Evolutionary conservation across 2,888 invertebrate genomes (phyloP).

Genomic region (Drosophila demipolita): DNA sequence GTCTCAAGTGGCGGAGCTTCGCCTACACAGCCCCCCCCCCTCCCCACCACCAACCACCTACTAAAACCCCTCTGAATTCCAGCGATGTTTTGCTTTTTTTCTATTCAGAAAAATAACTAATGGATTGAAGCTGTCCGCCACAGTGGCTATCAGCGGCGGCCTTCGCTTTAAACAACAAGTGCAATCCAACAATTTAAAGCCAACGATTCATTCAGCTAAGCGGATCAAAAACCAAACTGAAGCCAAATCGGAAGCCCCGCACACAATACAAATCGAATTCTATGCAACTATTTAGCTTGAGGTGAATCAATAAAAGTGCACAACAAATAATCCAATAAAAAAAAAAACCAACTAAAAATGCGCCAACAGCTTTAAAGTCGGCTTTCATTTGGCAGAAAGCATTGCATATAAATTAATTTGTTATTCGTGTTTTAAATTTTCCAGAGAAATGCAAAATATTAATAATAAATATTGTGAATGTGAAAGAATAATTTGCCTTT

Average conservation of each 20-base stretch:
- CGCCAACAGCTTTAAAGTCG: neutral
- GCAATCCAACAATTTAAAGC: neutral
- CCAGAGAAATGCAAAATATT: neutral
- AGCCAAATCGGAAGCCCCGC: constrained; percentile 1
- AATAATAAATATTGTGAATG: neutral
- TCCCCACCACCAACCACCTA: neutral
- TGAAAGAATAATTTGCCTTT: neutral
- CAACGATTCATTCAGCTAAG: neutral
- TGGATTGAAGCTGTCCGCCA: constrained; percentile 44
- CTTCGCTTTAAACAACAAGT: constrained; percentile 16
- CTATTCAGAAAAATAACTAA: constrained; percentile 50
- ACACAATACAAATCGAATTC: constrained; percentile 11
- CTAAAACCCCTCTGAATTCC: neutral
- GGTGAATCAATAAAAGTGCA: constrained; percentile 23
- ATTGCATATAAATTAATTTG: neutral
- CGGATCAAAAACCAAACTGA: constrained; percentile 1
- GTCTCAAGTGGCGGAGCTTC: constrained; percentile 54
- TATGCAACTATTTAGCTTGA: constrained; percentile 16
- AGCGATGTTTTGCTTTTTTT: neutral
- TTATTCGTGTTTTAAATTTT: neutral
- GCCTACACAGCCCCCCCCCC: neutral
- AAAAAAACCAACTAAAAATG: no score
- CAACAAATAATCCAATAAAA: neutral
- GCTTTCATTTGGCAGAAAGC: neutral
- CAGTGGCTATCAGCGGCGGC: neutral